Evolutionary conservation across 2,797 vertebrate genomes (phyloP).

Genomic region (Mustela erminea): DNA sequence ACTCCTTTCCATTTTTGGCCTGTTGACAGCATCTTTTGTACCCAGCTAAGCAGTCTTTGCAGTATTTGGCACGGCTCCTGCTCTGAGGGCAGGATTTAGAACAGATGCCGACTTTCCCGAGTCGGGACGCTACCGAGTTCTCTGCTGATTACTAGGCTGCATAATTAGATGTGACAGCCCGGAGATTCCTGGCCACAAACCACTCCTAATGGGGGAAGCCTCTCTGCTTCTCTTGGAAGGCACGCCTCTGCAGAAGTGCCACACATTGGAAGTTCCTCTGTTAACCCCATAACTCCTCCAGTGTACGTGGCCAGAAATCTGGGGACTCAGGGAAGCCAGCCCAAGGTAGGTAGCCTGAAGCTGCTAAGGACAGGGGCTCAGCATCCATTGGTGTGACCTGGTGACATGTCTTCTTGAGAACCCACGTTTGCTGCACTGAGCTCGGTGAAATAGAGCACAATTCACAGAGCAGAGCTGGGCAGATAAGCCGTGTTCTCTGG

Average conservation of each 20-base stretch:
- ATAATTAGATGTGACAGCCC: constrained; percentile 86
- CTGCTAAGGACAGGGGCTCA: background rate
- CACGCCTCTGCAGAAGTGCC: constrained; percentile 79
- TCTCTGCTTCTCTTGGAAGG: constrained; percentile 80
- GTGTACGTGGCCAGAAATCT: background rate
- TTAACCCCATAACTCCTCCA: constrained; percentile 81
- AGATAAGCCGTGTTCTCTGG: background rate
- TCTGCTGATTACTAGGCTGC: constrained; percentile 87
- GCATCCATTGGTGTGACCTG: background rate
- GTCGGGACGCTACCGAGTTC: constrained; percentile 83
- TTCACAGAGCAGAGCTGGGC: background rate
- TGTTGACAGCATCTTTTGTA: constrained; percentile 87
- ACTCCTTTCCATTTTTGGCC: constrained; percentile 81
- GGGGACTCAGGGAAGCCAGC: background rate
- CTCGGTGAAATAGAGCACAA: background rate
- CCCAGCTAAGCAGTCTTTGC: constrained; percentile 88
- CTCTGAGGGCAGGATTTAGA: constrained; percentile 85
- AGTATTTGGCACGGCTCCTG: constrained; percentile 84
- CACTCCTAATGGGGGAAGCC: constrained; percentile 84
- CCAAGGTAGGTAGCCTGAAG: background rate
- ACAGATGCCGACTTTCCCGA: constrained; percentile 85
- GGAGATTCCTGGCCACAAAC: constrained; percentile 86
- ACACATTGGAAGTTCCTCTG: constrained; percentile 56
- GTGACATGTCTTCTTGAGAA: background rate
- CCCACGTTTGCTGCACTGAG: background rate